Base-by-base conservation (phyloP, 1,140 invertebrate genomes). In the Papilio helenus region DNA sequence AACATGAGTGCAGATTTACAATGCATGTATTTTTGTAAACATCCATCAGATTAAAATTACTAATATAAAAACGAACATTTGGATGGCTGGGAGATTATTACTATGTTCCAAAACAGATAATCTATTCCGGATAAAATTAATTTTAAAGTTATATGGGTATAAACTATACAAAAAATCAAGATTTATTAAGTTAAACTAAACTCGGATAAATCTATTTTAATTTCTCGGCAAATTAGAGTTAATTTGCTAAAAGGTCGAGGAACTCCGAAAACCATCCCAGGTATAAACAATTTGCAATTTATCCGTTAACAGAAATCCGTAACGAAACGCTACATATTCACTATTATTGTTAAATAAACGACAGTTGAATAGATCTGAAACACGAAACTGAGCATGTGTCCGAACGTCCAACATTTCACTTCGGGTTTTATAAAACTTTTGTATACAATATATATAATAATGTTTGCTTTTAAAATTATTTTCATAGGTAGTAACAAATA, bases 251-350 rank as follows among this genome's bases (percentile, higher is more conserved):
- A 49, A 74, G 44, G 44, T 49, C 20, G 51, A 74, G 10, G 44
- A 51, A 74, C 72, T 49, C 23, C 44, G 20, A 42, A n/a, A 12
- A 1, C 42, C 8, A 39, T 73, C 9, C 9, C 20, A 42, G 26
- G n/a, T 42, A 44, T 7, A 46, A n/a, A n/a, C 42, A 49, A 49
- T 26, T 46, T 26, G 72, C 9, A 46, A 46, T 73, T 73, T 4
- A 46, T 26, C 72, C 42, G 20, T 16, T 49, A 74, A 49, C 72
- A 9, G 20, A 26, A 26, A 49, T 26, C 72, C 72, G 23, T 7
- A 74, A 74, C 72, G 20, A 74, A 74, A 23, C 71, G 39, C 71
- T 2, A 9, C 14, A 49, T 23, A 46, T 44, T 73, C 42, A 12
- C 10, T 26, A 12, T 72, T 20, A 8, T 20, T 72, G 12, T 46